These are phyloP conservation scores for Calyptomena viridis DNA, from an alignment of 2,113 vertebrate genomes.

Conservation along the genomic window DNA sequence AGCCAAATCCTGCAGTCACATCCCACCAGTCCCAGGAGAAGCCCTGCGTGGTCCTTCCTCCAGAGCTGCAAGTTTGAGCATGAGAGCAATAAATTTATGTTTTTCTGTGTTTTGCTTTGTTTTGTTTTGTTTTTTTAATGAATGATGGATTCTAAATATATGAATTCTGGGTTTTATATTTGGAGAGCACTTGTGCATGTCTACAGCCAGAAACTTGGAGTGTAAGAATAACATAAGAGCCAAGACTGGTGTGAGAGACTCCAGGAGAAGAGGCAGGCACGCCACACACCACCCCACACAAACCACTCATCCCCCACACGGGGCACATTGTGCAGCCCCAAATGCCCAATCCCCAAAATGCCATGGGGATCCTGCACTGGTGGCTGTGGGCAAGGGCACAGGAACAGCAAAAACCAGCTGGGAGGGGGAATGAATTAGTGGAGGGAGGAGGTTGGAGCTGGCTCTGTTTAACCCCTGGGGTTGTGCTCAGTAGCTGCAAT, in stretches of 20 bases:
- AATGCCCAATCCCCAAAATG: no score
- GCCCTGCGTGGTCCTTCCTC: background rate
- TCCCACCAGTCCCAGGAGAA: background rate
- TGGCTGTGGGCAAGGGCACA: background rate
- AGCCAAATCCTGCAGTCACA: background rate
- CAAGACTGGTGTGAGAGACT: background rate
- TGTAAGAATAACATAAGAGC: background rate
- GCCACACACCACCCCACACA: background rate
- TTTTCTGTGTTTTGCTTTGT: background rate
- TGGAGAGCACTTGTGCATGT: background rate
- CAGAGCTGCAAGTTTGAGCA: background rate
- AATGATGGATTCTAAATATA: background rate
- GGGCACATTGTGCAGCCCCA: background rate
- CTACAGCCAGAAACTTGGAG: background rate
- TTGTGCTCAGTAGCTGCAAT: rapidly evolving
- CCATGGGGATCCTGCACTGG: background rate
- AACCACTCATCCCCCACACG: background rate
- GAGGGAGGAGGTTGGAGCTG: background rate
- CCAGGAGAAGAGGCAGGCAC: background rate
- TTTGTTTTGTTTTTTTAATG: background rate
- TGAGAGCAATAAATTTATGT: background rate
- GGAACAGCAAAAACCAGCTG: background rate
- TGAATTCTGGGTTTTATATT: background rate
- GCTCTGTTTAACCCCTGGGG: rapidly evolving
- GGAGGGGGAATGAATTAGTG: rapidly evolving